A percentile compares a stretch with the other conserved stretches of the same genome.
phyloP scores from a whole-genome alignment of 2,888 invertebrate species.

The Microctonus brassicae region DNA sequence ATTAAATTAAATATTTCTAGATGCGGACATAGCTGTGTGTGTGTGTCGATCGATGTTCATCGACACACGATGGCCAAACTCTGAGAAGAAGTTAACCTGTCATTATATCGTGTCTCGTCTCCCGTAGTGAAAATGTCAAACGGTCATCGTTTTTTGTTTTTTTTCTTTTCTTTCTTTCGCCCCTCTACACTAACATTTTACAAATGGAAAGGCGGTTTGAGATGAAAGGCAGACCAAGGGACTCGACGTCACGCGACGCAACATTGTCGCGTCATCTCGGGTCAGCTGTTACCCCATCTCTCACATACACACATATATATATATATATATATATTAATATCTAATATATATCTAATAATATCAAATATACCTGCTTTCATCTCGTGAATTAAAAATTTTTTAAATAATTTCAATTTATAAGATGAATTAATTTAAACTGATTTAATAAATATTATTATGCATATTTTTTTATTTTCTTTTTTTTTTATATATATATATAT shows the following conservation, averaged over 20 bases:
- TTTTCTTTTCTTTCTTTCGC: conserved; percentile 41
- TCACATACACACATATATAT: neutral
- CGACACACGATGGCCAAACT: conserved; percentile 24
- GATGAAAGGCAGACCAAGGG: conserved; percentile 12
- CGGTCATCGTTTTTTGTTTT: conserved; percentile 52
- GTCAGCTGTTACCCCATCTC: neutral
- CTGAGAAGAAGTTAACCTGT: conserved; percentile 62
- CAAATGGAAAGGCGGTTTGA: neutral
- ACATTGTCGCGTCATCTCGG: conserved; percentile 22
- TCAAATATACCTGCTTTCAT: neutral
- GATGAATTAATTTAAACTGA: neutral
- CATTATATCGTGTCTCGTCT: conserved; percentile 62
- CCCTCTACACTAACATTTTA: no score
- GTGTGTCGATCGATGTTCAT: conserved; percentile 23
- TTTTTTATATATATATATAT: neutral
- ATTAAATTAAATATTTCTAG: conserved; percentile 52
- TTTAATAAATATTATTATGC: neutral
- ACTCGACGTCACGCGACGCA: conserved; percentile 21
- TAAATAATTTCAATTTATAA: neutral
- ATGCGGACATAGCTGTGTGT: conserved; percentile 52
- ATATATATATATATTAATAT: neutral
- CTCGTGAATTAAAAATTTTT: neutral
- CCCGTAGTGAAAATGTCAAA: conserved; percentile 67
- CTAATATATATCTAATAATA: no score
- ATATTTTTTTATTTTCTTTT: neutral